A percentile compares a stretch with the other conserved stretches of the same genome.
phyloP scores from a whole-genome alignment of 2,113 vertebrate species.

The Dicerorhinus sumatrensis region DNA sequence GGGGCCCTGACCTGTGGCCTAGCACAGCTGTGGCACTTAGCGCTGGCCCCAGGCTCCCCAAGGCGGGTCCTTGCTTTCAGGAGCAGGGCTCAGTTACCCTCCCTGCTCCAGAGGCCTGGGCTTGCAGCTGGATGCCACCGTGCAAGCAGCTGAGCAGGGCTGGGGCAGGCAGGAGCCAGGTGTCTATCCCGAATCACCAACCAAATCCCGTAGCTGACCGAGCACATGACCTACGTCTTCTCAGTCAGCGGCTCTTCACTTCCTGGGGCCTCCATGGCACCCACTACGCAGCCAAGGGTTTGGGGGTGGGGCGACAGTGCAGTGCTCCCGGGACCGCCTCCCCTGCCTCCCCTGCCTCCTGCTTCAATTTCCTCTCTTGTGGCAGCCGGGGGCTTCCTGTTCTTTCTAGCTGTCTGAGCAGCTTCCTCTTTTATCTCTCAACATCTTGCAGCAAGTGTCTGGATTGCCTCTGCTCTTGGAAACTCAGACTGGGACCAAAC shows the following conservation, averaged over 20 bases:
- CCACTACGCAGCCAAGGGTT: background rate
- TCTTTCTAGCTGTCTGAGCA: background rate
- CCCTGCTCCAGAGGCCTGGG: background rate
- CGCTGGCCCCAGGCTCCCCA: background rate
- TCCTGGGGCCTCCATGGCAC: background rate
- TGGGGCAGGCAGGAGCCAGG: no score
- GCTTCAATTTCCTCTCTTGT: background rate
- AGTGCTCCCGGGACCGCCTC: background rate
- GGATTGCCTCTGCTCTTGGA: background rate
- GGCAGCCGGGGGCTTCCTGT: slow-evolving; percentile 19
- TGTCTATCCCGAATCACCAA: background rate
- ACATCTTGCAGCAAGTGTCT: slow-evolving; percentile 33
- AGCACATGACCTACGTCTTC: background rate
- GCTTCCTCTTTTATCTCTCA: slow-evolving; percentile 26
- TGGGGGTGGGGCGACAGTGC: background rate
- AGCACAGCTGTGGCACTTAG: background rate
- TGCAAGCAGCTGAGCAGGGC: background rate
- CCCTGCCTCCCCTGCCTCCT: background rate
- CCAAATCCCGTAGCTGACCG: background rate
- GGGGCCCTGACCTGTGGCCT: background rate
- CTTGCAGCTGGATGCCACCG: background rate
- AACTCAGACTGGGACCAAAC: background rate
- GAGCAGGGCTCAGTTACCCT: background rate
- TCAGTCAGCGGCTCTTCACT: background rate
- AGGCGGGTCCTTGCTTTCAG: background rate